These are phyloP conservation scores for Scolopax rusticola DNA, from an alignment of 2,797 vertebrate genomes.

Conservation along the genomic window DNA sequence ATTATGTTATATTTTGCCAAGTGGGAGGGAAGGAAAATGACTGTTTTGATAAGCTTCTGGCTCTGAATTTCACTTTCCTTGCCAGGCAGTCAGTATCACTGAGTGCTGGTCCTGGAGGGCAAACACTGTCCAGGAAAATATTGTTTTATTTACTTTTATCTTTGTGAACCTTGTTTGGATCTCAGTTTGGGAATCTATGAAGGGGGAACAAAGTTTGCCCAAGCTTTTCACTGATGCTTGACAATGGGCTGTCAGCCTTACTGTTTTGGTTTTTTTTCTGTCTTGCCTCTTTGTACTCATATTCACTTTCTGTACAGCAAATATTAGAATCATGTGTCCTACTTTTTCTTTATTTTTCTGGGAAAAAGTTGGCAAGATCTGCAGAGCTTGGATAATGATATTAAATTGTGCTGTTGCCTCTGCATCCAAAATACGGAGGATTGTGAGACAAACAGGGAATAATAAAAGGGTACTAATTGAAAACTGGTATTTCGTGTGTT, in stretches of 20 bases:
- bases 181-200: neutral
- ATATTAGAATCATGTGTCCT: neutral
- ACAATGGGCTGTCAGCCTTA: neutral
- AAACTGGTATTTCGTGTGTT: neutral
- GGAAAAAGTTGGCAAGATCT: neutral
- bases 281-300: neutral
- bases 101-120: conserved; percentile 18
- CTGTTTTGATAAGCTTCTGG: neutral
- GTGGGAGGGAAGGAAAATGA: neutral
- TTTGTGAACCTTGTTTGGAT: neutral
- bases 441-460: neutral
- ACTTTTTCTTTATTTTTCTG: neutral
- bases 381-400: neutral
- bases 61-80: neutral
- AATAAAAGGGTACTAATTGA: neutral
- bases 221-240: neutral
- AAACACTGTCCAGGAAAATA: neutral
- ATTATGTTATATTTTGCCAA: neutral
- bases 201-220: neutral
- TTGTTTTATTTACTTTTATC: neutral
- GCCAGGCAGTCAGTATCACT: neutral
- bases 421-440: neutral
- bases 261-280: neutral
- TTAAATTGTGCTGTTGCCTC: neutral
- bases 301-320: neutral